Evolutionary conservation across 2,888 invertebrate species (phyloP).

Genomic region (Meteorus cinctellus): DNA sequence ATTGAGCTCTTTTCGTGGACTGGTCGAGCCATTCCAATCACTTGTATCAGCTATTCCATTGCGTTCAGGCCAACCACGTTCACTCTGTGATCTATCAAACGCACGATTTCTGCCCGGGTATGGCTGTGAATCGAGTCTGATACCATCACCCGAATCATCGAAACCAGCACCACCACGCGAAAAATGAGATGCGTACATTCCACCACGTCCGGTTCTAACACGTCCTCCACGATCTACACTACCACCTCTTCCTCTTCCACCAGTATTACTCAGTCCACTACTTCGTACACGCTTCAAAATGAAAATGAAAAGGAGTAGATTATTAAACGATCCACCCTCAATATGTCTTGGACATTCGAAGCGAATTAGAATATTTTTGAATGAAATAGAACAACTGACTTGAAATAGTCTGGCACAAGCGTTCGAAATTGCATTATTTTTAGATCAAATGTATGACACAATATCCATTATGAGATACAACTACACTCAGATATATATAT

Average conservation of each 20-base stretch:
- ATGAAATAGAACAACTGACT: constrained; percentile 48
- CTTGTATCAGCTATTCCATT: constrained; percentile 74
- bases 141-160: constrained; percentile 72
- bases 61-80: constrained; percentile 76
- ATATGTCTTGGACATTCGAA: constrained; percentile 48
- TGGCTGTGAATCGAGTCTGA: constrained; percentile 67
- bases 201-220: constrained; percentile 71
- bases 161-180: constrained; percentile 73
- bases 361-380: constrained; percentile 51
- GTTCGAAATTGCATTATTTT: constrained; percentile 63
- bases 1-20: constrained; percentile 77
- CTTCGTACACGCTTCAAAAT: constrained; percentile 76
- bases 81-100: constrained; percentile 72
- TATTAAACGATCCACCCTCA: too few relatives aligned
- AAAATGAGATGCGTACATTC: constrained; percentile 71
- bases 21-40: constrained; percentile 76
- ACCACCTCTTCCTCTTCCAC: constrained; percentile 69
- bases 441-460: constrained; percentile 60
- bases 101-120: constrained; percentile 68
- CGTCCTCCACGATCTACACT: constrained; percentile 73
- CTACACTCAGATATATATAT: constrained; percentile 46
- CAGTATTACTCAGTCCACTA: constrained; percentile 75
- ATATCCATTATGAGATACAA: constrained; percentile 59
- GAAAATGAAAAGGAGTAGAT: too few relatives aligned
- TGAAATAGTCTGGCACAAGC: constrained; percentile 59